Conservation (phyloP, 2,797 vertebrate species). For the Phoxinus dragarum region DNA sequence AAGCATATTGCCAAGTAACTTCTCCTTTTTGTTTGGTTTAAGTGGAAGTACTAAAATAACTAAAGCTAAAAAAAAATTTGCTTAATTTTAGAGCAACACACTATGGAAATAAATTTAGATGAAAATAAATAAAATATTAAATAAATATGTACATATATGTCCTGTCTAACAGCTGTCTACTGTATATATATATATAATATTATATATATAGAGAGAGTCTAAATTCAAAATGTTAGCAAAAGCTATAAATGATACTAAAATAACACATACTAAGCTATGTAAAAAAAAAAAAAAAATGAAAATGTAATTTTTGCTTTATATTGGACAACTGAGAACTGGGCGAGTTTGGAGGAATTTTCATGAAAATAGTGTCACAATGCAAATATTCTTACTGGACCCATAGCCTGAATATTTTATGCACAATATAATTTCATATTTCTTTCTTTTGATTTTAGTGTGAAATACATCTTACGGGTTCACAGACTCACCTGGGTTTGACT, state of each 20-base stretch:
- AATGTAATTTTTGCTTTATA: background rate
- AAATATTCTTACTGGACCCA: background rate
- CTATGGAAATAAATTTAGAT: too few relatives aligned
- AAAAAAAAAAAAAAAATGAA: background rate
- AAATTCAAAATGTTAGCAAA: background rate
- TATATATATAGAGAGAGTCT: too few relatives aligned
- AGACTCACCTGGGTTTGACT: conserved; percentile 66
- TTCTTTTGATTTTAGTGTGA: background rate
- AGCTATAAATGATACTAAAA: too few relatives aligned
- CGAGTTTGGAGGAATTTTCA: background rate
- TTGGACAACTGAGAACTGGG: background rate
- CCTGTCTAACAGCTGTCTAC: too few relatives aligned
- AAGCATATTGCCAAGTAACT: too few relatives aligned
- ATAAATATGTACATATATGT: too few relatives aligned
- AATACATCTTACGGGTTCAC: background rate
- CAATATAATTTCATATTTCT: background rate
- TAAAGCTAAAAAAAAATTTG: too few relatives aligned
- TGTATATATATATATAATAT: too few relatives aligned
- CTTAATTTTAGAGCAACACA: too few relatives aligned
- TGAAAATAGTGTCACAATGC: background rate
- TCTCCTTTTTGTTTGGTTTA: too few relatives aligned
- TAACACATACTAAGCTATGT: background rate
- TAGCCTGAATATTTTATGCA: background rate
- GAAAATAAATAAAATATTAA: too few relatives aligned
- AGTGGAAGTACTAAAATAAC: too few relatives aligned